Evolutionary conservation across 2,888 invertebrate genomes (phyloP).

Genomic region (Barypeithes pellucidus): DNA sequence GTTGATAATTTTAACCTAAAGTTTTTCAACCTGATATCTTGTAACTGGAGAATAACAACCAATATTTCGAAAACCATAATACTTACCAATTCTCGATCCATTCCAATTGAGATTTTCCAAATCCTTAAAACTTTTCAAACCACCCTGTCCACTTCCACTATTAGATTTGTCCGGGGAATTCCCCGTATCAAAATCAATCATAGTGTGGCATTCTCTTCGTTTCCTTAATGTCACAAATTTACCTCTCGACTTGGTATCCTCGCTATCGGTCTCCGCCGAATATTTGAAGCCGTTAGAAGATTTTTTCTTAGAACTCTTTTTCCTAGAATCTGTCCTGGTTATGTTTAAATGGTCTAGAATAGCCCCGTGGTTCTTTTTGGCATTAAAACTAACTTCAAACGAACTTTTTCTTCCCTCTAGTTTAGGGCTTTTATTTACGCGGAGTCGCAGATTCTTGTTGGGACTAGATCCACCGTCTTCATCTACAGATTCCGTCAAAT

Average conservation of each 20-base stretch:
- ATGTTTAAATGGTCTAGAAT: constrained; percentile 24
- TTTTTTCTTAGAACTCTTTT: constrained; percentile 22
- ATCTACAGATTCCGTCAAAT: not conserved
- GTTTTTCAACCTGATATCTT: no score
- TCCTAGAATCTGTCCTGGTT: not conserved
- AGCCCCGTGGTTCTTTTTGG: not conserved
- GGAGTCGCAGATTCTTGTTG: not conserved
- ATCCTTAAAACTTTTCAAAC: not conserved
- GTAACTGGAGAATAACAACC: no score
- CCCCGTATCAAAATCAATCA: constrained; percentile 19
- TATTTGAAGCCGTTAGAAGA: not conserved
- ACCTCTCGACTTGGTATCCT: not conserved
- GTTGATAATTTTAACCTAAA: no score
- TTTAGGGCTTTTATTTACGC: not conserved
- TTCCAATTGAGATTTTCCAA: constrained; percentile 1
- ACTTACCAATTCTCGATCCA: not conserved
- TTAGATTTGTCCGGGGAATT: not conserved
- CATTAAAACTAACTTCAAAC: constrained; percentile 16
- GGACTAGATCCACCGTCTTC: not conserved
- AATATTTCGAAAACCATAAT: no score
- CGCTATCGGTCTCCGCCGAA: constrained; percentile 16
- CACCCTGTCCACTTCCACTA: not conserved
- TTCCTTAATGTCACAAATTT: constrained; percentile 15
- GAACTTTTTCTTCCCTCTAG: not conserved
- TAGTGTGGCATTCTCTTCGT: constrained; percentile 7